Conservation (phyloP, 2,797 vertebrate species). For the Sebastes trivittatus region DNA sequence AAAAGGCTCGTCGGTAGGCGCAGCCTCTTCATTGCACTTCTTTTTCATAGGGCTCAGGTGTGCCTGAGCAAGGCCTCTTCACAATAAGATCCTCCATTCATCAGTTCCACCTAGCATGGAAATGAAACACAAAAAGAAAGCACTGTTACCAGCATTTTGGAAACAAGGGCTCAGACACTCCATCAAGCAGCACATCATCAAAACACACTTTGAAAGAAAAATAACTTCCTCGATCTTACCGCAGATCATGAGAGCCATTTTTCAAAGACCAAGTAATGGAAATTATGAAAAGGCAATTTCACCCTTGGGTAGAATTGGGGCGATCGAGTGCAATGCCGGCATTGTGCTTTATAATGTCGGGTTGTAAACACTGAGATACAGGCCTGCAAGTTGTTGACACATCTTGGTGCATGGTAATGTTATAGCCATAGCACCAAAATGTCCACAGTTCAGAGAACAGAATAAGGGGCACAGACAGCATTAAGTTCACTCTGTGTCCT, state of each 20-base stretch:
- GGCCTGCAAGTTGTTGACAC: constrained; percentile 51
- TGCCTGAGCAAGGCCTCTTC: constrained; percentile 33
- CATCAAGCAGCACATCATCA: constrained; percentile 75
- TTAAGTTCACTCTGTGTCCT: background rate
- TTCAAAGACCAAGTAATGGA: constrained; percentile 79
- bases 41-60: constrained; percentile 47
- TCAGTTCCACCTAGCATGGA: constrained; percentile 45
- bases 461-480: background rate
- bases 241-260: constrained; percentile 71
- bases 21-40: background rate
- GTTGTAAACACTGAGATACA: constrained; percentile 63
- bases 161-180: constrained; percentile 51
- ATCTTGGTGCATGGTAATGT: constrained; percentile 17
- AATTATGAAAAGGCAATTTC: constrained; percentile 84
- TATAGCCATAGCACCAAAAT: background rate
- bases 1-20: constrained; percentile 13
- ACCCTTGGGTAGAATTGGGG: constrained; percentile 79
- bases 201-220: constrained; percentile 68
- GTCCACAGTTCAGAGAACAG: constrained; percentile 28
- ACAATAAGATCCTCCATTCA: constrained; percentile 51
- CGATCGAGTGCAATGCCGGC: constrained; percentile 39
- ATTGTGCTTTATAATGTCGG: constrained; percentile 51
- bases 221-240: constrained; percentile 64
- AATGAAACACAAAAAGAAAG: constrained; percentile 51
- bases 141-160: constrained; percentile 38